These are phyloP conservation scores for Potorous gilbertii DNA, from an alignment of 2,797 vertebrate genomes.

Conservation along the genomic window DNA sequence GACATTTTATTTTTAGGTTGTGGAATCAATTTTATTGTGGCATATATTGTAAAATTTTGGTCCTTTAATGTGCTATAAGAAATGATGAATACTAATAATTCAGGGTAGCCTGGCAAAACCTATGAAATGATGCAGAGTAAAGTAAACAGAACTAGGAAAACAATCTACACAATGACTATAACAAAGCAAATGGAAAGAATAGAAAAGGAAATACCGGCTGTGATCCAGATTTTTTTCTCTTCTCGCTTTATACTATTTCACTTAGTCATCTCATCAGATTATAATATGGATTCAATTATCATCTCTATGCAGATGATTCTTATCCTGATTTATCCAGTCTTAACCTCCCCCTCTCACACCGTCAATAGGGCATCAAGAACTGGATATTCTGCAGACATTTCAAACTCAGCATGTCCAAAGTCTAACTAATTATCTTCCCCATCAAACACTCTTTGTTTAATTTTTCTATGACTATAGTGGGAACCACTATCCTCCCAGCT, in stretches of 20 bases:
- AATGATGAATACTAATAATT: background rate
- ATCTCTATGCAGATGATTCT: background rate
- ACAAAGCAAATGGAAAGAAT: background rate
- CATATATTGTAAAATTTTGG: background rate
- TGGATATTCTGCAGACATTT: background rate
- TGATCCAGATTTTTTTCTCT: background rate
- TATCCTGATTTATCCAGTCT: background rate
- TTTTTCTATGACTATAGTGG: background rate
- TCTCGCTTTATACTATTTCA: background rate
- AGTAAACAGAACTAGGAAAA: background rate
- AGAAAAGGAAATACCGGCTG: background rate
- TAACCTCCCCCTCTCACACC: background rate
- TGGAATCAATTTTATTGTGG: background rate
- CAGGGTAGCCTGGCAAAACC: background rate
- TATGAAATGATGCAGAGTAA: background rate
- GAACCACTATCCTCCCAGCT: background rate
- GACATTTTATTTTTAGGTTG: background rate
- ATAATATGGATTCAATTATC: background rate
- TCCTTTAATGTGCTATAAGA: background rate
- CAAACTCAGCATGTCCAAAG: background rate
- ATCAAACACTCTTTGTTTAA: background rate
- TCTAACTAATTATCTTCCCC: background rate
- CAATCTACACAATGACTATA: background rate
- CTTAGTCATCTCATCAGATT: background rate
- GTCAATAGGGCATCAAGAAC: background rate